Evolutionary conservation across 2,888 invertebrate genomes (phyloP).

Genomic region (Scaptomyza parva): DNA sequence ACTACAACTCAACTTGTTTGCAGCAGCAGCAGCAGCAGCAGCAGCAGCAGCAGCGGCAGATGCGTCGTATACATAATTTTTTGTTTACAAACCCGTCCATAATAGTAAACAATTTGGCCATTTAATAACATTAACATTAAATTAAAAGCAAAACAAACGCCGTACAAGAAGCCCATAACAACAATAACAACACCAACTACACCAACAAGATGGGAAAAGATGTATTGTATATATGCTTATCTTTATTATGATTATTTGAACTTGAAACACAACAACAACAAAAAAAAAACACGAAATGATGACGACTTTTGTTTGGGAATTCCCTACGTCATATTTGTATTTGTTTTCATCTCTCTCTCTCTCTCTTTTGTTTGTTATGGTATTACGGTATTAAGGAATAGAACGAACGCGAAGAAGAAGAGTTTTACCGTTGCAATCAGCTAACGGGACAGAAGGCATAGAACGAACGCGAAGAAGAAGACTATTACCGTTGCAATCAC

Average conservation of each 20-base stretch:
- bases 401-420: too few relatives aligned
- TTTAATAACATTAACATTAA: constrained; percentile 83
- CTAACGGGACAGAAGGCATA: too few relatives aligned
- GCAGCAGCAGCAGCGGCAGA: constrained; percentile 52
- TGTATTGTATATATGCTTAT: constrained; percentile 63
- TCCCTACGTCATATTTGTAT: constrained; percentile 58
- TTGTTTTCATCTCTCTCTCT: background rate
- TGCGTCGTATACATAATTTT: constrained; percentile 79
- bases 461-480: background rate
- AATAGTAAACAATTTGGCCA: constrained; percentile 82
- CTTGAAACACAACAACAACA: constrained; percentile 51
- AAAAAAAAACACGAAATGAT: constrained; percentile 55
- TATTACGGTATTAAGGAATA: background rate
- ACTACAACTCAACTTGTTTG: constrained; percentile 54
- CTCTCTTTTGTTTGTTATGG: background rate
- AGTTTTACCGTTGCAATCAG: background rate
- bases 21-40: constrained; percentile 42
- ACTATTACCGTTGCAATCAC: background rate
- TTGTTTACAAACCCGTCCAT: constrained; percentile 78
- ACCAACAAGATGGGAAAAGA: constrained; percentile 23
- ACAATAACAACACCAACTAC: constrained; percentile 10
- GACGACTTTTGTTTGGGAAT: constrained; percentile 82
- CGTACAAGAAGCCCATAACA: constrained; percentile 58
- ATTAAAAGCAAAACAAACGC: constrained; percentile 79
- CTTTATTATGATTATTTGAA: constrained; percentile 81